These are phyloP conservation scores for Pygmarrhopalites habei DNA, from an alignment of 1,140 invertebrate genomes.

Conservation along the genomic window DNA sequence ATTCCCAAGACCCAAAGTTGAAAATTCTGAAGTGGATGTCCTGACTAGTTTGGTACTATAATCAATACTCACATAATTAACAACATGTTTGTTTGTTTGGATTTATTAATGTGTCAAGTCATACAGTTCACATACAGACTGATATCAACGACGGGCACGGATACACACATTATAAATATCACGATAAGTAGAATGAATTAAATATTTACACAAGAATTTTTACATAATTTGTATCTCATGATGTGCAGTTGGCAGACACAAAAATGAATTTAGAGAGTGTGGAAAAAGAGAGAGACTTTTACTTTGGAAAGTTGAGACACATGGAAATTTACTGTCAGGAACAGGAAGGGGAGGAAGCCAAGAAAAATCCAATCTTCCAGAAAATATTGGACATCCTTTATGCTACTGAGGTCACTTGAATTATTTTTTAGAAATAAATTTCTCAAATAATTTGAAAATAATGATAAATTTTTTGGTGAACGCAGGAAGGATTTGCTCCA, in stretches of 20 bases:
- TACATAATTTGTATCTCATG: no score
- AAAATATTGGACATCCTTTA: constrained; percentile 90
- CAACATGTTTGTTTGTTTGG: no score
- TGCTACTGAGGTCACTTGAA: constrained; percentile 82
- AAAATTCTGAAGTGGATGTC: no score
- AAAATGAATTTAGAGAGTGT: constrained; percentile 84
- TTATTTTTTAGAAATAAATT: no score
- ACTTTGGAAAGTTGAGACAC: constrained; percentile 95
- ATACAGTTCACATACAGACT: no score
- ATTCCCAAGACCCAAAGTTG: no score
- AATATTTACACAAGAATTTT: no score
- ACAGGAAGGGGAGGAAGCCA: constrained; percentile 64
- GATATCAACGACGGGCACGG: no score
- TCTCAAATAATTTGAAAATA: no score
- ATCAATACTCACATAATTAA: constrained; percentile 56
- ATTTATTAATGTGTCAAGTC: no score
- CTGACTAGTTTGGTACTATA: constrained; percentile 21
- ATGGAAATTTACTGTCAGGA: constrained; percentile 99
- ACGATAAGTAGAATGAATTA: no score
- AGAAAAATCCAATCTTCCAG: constrained; percentile 67
- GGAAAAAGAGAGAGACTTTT: constrained; percentile 97
- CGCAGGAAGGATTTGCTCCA: constrained; percentile 88
- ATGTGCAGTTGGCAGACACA: constrained; percentile 71
- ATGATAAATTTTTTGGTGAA: constrained; percentile 6
- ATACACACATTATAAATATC: no score